These are phyloP conservation scores for Falco novaeseelandiae DNA, from an alignment of 2,797 vertebrate species.

Conservation along the genomic window DNA sequence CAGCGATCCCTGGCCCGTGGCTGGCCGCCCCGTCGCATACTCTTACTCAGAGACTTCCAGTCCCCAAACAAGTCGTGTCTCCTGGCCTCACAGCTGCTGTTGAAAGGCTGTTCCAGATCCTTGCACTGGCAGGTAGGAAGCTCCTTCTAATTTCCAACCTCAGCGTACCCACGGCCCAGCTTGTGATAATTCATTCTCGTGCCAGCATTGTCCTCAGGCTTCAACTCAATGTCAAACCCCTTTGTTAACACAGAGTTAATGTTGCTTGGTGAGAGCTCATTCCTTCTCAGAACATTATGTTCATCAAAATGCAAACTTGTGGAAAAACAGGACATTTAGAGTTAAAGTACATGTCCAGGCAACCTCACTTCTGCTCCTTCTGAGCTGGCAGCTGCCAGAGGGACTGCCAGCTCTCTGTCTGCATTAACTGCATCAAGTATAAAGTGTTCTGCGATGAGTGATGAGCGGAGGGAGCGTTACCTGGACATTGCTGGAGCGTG, in stretches of 20 bases:
- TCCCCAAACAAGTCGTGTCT: background rate
- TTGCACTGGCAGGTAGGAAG: constrained; percentile 13
- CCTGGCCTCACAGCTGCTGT: background rate
- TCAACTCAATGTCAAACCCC: constrained; percentile 61
- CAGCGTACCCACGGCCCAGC: background rate
- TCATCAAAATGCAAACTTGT: constrained; percentile 53
- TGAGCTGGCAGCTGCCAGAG: constrained; percentile 36
- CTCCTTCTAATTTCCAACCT: background rate
- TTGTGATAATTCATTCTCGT: constrained; percentile 9
- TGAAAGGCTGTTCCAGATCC: background rate
- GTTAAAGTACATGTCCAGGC: constrained; percentile 44
- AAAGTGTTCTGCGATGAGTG: background rate
- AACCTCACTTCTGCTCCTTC: constrained; percentile 20
- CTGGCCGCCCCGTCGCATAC: background rate
- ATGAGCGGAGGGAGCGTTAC: background rate
- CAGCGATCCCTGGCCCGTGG: background rate
- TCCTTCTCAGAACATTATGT: constrained; percentile 48
- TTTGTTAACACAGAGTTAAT: constrained; percentile 71
- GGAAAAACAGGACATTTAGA: constrained; percentile 58
- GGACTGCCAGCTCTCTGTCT: constrained; percentile 11
- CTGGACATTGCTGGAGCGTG: background rate
- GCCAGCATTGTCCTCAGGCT: constrained; percentile 46
- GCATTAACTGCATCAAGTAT: background rate
- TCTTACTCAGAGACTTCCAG: background rate
- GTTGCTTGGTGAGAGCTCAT: constrained; percentile 60